Percentiles rank a stretch among this genome's conserved stretches.
Conservation (phyloP, 2,797 vertebrate genomes). For the Florisuga fusca region DNA sequence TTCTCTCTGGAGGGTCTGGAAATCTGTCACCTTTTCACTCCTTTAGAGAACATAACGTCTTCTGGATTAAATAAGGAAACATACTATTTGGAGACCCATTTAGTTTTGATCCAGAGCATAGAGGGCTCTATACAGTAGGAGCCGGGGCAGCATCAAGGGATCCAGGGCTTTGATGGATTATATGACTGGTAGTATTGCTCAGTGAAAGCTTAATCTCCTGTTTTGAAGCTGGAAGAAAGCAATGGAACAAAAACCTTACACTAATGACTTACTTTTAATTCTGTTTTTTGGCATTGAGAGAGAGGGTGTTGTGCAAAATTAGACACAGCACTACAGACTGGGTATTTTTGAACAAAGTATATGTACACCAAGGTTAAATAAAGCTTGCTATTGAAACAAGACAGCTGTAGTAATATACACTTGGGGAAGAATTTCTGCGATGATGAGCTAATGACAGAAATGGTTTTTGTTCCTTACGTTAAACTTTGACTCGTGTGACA, state of each 20-base stretch:
- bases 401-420: not conserved
- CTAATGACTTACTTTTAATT: not conserved
- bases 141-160: not conserved
- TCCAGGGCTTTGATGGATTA: conserved; percentile 12
- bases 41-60: not conserved
- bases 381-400: not conserved
- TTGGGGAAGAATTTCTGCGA: not conserved
- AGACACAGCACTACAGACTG: not conserved
- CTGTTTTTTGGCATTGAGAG: not conserved
- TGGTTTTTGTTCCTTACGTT: not conserved
- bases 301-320: not conserved
- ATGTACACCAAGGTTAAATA: not conserved
- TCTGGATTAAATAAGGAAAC: not conserved
- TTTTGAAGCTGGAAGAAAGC: conserved; percentile 5
- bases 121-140: not conserved
- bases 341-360: not conserved
- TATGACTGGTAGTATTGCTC: not conserved
- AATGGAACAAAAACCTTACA: not conserved
- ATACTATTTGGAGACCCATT: not conserved
- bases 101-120: not conserved
- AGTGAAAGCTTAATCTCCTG: conserved; percentile 12
- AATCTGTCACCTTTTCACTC: not conserved
- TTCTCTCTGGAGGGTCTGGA: not conserved
- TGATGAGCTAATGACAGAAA: not conserved
- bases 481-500: not conserved